Conservation (phyloP, 2,888 invertebrate species). For the Chymomyza amoena region DNA sequence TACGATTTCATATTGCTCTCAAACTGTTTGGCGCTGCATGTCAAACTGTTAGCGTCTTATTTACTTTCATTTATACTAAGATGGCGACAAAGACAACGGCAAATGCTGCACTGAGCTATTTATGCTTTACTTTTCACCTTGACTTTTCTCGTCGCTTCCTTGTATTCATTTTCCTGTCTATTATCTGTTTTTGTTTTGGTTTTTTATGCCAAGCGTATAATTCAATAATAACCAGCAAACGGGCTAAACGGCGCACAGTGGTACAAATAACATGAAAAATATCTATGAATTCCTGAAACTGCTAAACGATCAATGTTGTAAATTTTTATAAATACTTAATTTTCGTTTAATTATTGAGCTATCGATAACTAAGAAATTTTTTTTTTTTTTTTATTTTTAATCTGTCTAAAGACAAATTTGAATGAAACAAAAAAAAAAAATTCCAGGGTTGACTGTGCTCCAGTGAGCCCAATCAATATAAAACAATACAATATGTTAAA, state of each 20-base stretch:
- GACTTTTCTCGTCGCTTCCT: neutral
- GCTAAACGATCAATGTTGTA: too few relatives aligned
- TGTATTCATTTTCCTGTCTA: neutral
- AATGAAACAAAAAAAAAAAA: too few relatives aligned
- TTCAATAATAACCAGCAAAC: constrained; percentile 14
- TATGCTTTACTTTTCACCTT: neutral
- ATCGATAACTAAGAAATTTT: too few relatives aligned
- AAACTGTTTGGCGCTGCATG: neutral
- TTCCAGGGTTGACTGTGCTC: too few relatives aligned
- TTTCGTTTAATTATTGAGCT: too few relatives aligned
- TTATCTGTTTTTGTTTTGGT: constrained; percentile 3
- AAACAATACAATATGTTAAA: too few relatives aligned
- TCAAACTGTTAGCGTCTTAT: neutral
- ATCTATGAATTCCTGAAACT: too few relatives aligned
- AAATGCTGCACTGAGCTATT: neutral
- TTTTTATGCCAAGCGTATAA: constrained; percentile 13
- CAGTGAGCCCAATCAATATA: too few relatives aligned
- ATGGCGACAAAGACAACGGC: neutral
- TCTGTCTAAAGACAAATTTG: too few relatives aligned
- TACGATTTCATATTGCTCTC: neutral
- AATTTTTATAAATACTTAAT: too few relatives aligned
- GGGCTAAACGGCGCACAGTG: neutral
- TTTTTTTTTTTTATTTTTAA: too few relatives aligned
- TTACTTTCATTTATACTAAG: neutral
- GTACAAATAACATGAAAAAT: too few relatives aligned